A percentile compares a stretch with the other conserved stretches of the same genome.
Evolutionary conservation across 2,888 invertebrate genomes (phyloP).

Genomic region (Archips xylosteana): DNA sequence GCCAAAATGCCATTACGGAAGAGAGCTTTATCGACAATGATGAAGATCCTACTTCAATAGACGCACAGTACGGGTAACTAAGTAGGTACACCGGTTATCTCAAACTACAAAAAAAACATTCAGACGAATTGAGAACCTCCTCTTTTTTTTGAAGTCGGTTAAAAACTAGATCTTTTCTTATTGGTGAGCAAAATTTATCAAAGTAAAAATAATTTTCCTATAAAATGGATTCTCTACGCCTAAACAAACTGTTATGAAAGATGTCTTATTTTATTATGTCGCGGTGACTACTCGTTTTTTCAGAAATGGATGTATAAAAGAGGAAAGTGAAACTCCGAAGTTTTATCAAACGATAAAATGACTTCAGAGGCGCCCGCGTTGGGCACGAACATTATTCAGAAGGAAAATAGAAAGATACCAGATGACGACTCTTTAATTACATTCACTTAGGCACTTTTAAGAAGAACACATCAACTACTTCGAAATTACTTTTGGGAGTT

Average conservation of each 20-base stretch:
- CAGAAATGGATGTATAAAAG: conserved; percentile 17
- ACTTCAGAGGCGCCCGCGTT: conserved; percentile 11
- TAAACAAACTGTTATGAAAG: conserved; percentile 11
- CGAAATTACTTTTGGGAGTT: not conserved
- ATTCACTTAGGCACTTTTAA: not conserved
- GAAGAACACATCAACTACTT: not conserved
- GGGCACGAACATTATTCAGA: conserved; percentile 7
- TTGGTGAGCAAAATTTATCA: not conserved
- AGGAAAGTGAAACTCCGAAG: conserved; percentile 18
- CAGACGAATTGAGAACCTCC: too few species aligned
- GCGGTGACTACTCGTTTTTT: conserved; percentile 15
- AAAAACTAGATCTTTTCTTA: not conserved
- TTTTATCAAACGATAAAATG: conserved; percentile 17
- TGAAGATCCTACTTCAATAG: conserved; percentile 11
- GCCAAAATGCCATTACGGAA: conserved; percentile 15
- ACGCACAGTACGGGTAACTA: not conserved
- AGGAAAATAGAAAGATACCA: conserved; percentile 12
- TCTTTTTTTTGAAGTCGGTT: too few species aligned
- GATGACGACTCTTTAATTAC: conserved; percentile 15
- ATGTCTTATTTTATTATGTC: conserved; percentile 15
- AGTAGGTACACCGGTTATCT: not conserved
- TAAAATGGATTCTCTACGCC: not conserved
- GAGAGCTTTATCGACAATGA: conserved; percentile 24
- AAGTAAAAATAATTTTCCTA: not conserved
- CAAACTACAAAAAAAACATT: not conserved